A percentile compares a stretch with the other conserved stretches of the same genome.
These are phyloP conservation scores for Paraescarpia echinospica DNA, from an alignment of 1,140 invertebrate genomes.

Conservation along the genomic window DNA sequence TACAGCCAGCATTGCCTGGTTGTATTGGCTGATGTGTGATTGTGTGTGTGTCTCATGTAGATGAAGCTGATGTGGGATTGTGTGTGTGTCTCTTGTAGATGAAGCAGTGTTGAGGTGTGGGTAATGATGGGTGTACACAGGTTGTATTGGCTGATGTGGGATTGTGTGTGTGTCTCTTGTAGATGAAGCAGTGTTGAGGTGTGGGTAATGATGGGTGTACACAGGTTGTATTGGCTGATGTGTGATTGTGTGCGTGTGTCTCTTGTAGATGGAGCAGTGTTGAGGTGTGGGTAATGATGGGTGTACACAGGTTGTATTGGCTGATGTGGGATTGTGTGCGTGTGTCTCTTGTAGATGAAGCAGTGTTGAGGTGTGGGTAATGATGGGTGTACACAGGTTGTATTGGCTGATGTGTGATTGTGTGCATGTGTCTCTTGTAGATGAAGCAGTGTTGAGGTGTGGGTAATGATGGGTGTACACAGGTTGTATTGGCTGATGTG, in stretches of 20 bases:
- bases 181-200: background rate
- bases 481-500: background rate
- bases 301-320: background rate
- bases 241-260: background rate
- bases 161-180: background rate
- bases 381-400: background rate
- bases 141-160: background rate
- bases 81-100: too few relatives aligned
- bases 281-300: background rate
- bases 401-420: background rate
- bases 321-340: background rate
- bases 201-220: background rate
- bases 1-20: too few relatives aligned
- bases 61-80: too few relatives aligned
- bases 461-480: background rate
- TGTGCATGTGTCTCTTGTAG: background rate
- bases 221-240: background rate
- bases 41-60: too few relatives aligned
- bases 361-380: background rate
- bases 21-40: too few relatives aligned
- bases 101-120: background rate
- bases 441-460: background rate
- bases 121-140: background rate
- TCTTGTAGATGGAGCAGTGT: background rate
- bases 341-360: background rate